A percentile compares a stretch with the other conserved stretches of the same genome.
phyloP scores from a whole-genome alignment of 2,888 invertebrate species.

The Laspeyria flexula region DNA sequence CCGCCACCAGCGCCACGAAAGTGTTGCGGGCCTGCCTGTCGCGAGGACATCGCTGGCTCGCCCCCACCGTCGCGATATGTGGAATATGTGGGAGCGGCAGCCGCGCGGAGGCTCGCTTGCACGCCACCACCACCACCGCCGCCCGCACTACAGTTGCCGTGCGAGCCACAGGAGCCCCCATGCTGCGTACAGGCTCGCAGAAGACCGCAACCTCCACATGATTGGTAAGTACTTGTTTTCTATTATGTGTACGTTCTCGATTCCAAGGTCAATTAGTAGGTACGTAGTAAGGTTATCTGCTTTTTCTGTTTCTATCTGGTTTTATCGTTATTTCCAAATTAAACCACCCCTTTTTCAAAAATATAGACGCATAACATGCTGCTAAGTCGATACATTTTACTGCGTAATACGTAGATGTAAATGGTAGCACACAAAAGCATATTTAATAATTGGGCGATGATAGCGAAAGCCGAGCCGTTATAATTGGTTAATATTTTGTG shows the following conservation, averaged over 20 bases:
- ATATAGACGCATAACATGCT: no score
- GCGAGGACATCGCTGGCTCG: slow-evolving; percentile 75
- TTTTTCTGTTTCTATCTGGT: neutral
- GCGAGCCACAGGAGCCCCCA: slow-evolving; percentile 81
- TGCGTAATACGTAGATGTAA: slow-evolving; percentile 18
- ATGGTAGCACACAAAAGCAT: slow-evolving; percentile 49
- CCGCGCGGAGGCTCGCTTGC: slow-evolving; percentile 86
- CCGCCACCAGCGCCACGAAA: slow-evolving; percentile 73
- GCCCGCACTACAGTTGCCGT: slow-evolving; percentile 78
- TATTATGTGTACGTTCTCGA: neutral
- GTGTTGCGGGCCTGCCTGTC: slow-evolving; percentile 80
- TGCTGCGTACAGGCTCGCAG: slow-evolving; percentile 86
- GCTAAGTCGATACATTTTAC: neutral
- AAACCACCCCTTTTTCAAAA: neutral
- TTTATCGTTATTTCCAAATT: neutral
- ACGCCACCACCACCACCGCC: slow-evolving; percentile 82
- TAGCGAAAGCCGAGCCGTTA: slow-evolving; percentile 58
- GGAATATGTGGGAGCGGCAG: slow-evolving; percentile 88
- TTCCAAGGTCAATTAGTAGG: slow-evolving; percentile 1
- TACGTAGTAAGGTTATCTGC: neutral
- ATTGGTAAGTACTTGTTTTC: slow-evolving; percentile 82
- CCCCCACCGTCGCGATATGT: slow-evolving; percentile 83
- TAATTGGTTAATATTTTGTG: slow-evolving; percentile 78
- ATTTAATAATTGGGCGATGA: slow-evolving; percentile 64
- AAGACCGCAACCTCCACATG: slow-evolving; percentile 85